A percentile compares a stretch with the other conserved stretches of the same genome.
phyloP scores from a whole-genome alignment of 2,888 invertebrate genomes.

The Camponotus fellah region DNA sequence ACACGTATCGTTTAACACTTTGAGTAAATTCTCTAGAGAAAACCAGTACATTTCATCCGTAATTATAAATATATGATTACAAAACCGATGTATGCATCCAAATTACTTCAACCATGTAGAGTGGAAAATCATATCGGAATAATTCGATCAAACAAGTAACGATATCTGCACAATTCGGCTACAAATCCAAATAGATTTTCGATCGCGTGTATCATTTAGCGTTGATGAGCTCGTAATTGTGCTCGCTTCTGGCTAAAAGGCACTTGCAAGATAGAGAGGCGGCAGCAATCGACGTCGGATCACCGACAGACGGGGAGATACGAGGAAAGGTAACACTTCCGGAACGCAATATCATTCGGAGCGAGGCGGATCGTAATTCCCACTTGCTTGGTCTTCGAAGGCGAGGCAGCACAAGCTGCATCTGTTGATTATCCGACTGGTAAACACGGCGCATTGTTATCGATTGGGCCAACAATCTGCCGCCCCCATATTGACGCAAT shows the following conservation, averaged over 20 bases:
- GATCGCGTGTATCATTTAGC: constrained; percentile 35
- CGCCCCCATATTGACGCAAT: constrained; percentile 82
- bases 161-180: constrained; percentile 19
- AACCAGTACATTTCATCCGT: constrained; percentile 3
- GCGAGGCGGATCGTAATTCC: constrained; percentile 73
- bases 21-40: constrained; percentile 14
- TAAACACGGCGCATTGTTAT: constrained; percentile 83
- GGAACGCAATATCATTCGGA: constrained; percentile 74
- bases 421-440: constrained; percentile 82
- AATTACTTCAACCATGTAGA: constrained; percentile 5
- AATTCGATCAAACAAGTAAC: constrained; percentile 26
- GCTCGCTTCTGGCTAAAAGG: constrained; percentile 6
- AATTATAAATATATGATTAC: constrained; percentile 1
- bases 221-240: constrained; percentile 10
- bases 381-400: constrained; percentile 75
- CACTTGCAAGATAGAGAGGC: constrained; percentile 38
- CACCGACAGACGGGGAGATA: constrained; percentile 10
- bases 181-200: constrained; percentile 37
- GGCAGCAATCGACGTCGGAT: constrained; percentile 32
- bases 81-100: background rate
- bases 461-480: constrained; percentile 83
- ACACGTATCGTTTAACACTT: background rate
- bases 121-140: constrained; percentile 41
- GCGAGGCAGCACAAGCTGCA: constrained; percentile 73
- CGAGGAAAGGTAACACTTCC: constrained; percentile 65